Conservation (phyloP, 2,797 vertebrate genomes). For the Simalia tracyae region DNA sequence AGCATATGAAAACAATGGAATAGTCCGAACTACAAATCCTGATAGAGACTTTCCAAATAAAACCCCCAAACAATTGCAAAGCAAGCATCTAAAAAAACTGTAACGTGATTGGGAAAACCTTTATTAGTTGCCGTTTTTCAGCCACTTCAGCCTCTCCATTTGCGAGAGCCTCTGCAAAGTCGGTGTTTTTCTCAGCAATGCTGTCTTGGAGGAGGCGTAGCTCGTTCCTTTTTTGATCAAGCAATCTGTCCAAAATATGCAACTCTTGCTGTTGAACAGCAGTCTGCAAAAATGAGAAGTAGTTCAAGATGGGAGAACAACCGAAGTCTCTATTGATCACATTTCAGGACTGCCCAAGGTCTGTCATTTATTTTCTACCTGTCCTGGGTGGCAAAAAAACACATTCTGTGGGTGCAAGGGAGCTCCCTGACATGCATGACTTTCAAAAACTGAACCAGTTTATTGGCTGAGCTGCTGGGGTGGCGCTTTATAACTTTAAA, state of each 20-base stretch:
- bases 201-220: slow-evolving; percentile 71
- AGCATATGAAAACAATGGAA: not conserved
- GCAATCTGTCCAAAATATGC: slow-evolving; percentile 69
- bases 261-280: slow-evolving; percentile 73
- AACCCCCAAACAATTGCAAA: not conserved
- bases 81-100: not conserved
- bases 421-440: not conserved
- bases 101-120: slow-evolving; percentile 57
- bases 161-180: slow-evolving; percentile 74
- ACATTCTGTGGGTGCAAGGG: not conserved
- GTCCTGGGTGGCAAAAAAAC: not conserved
- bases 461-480: too few relatives aligned
- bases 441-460: not conserved
- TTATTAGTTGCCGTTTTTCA: slow-evolving; percentile 74
- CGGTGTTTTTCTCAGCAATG: slow-evolving; percentile 71
- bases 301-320: not conserved
- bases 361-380: not conserved
- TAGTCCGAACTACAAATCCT: not conserved
- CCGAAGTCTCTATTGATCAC: not conserved
- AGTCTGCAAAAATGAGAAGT: slow-evolving; percentile 62
- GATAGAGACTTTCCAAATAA: not conserved
- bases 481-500: not conserved
- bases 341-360: not conserved
- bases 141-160: slow-evolving; percentile 76
- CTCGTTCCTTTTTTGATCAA: slow-evolving; percentile 75